Conservation (phyloP, 2,888 invertebrate genomes). For the Sesia apiformis region DNA sequence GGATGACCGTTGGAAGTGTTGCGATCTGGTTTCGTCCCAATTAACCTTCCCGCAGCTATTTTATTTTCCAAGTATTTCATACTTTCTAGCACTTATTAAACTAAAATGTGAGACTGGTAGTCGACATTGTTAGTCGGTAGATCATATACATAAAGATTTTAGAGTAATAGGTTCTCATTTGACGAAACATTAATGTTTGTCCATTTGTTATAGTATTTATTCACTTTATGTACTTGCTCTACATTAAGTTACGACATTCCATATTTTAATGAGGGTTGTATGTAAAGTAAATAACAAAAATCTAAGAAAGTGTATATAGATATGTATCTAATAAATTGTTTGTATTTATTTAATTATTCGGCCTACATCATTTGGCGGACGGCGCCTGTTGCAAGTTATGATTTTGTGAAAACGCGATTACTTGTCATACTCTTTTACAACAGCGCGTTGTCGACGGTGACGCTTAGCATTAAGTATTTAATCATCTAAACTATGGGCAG, state of each 20-base stretch:
- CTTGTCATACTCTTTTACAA: constrained; percentile 20
- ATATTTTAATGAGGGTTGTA: constrained; percentile 57
- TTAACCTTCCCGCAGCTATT: constrained; percentile 54
- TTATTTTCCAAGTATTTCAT: constrained; percentile 60
- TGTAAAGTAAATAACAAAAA: constrained; percentile 14
- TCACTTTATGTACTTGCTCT: constrained; percentile 47
- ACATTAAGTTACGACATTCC: constrained; percentile 55
- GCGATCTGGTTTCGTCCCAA: constrained; percentile 64
- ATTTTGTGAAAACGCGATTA: constrained; percentile 6
- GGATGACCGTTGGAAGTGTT: constrained; percentile 35
- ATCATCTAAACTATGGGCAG: constrained; percentile 48
- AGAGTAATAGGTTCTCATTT: constrained; percentile 59
- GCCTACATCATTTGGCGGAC: constrained; percentile 31
- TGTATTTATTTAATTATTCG: constrained; percentile 47
- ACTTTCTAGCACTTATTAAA: constrained; percentile 69
- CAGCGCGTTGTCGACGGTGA: constrained; percentile 7
- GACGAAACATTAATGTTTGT: constrained; percentile 50
- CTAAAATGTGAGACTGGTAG: constrained; percentile 75
- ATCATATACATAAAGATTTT: constrained; percentile 65
- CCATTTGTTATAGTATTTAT: constrained; percentile 55
- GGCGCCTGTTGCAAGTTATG: background rate
- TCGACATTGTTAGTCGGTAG: constrained; percentile 72
- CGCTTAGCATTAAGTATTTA: constrained; percentile 1
- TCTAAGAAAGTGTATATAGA: constrained; percentile 52
- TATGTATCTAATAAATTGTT: constrained; percentile 31